A percentile compares a stretch with the other conserved stretches of the same genome.
These are phyloP conservation scores for Aradus depressus DNA, from an alignment of 2,888 invertebrate genomes.

Conservation along the genomic window DNA sequence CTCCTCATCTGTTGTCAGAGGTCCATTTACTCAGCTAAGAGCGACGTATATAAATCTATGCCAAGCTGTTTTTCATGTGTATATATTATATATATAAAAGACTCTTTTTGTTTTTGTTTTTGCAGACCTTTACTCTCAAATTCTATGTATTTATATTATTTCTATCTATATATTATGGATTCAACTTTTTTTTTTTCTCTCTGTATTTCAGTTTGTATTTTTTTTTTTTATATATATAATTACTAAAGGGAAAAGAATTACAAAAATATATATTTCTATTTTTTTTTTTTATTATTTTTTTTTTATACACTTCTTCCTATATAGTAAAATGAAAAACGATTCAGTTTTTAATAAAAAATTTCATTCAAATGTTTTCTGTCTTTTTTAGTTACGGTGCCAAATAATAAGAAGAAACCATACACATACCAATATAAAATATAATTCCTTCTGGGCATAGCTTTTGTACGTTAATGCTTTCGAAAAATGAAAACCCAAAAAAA, in stretches of 20 bases:
- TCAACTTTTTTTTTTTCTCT: not conserved
- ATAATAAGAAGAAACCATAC: conserved; percentile 2
- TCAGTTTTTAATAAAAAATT: conserved; percentile 1
- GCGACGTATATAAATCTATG: conserved; percentile 22
- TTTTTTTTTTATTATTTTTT: conserved; percentile 12
- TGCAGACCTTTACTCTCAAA: conserved; percentile 4
- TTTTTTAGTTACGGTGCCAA: conserved; percentile 15
- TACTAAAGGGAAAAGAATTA: not conserved
- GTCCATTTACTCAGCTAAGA: too few species aligned
- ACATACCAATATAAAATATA: too few species aligned
- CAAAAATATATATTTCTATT: conserved; percentile 11
- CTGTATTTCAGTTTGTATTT: conserved; percentile 3
- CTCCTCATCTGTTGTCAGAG: too few species aligned
- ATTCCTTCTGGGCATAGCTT: conserved; percentile 23
- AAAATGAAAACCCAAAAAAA: not conserved
- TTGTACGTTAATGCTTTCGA: conserved; percentile 25
- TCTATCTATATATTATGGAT: conserved; percentile 11
- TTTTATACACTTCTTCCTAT: conserved; percentile 5
- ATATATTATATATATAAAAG: conserved; percentile 13
- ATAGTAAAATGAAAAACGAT: conserved; percentile 3
- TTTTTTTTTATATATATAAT: not conserved
- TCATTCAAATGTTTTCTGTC: not conserved
- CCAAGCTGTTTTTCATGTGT: conserved; percentile 16
- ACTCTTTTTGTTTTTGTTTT: conserved; percentile 9
- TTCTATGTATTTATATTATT: conserved; percentile 9